Conservation (phyloP, 2,113 vertebrate genomes). For the Nansenia antarctica region DNA sequence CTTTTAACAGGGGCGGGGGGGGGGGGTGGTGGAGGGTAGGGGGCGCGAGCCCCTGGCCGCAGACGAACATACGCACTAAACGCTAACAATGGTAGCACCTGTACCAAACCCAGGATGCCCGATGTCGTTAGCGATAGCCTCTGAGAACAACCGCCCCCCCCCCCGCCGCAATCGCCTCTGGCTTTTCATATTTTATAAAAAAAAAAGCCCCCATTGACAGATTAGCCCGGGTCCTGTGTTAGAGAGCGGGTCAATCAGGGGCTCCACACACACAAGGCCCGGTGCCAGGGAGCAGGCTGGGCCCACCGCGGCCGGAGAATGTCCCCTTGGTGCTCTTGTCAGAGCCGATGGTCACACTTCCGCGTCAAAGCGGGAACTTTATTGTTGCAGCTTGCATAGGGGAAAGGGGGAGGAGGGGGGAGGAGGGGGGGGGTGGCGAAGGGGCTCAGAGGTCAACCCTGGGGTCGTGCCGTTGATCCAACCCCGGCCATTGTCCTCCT, state of each 20-base stretch:
- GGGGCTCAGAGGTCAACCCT: constrained; percentile 1
- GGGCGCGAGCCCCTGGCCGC: not conserved
- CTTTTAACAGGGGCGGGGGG: not conserved
- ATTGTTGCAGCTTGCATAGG: constrained; percentile 5
- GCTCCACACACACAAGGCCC: no score
- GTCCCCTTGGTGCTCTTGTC: constrained; percentile 27
- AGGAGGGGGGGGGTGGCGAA: not conserved
- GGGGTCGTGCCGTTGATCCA: not conserved
- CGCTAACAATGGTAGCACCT: constrained; percentile 20
- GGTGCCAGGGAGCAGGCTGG: no score
- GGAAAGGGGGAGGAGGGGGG: not conserved
- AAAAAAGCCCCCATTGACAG: constrained; percentile 22
- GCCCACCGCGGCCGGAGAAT: constrained; percentile 7
- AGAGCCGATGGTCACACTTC: constrained; percentile 25
- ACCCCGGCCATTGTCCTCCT: not conserved
- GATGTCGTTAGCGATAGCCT: not conserved
- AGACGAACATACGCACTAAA: no score
- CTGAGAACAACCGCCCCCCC: not conserved
- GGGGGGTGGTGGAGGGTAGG: not conserved
- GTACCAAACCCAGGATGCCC: not conserved
- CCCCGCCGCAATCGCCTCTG: no score
- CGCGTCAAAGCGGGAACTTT: constrained; percentile 17
- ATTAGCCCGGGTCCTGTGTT: constrained; percentile 31
- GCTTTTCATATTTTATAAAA: no score
- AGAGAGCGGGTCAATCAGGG: no score